These are phyloP conservation scores for Drosophila maculinotata DNA, from an alignment of 2,888 invertebrate genomes.

Conservation along the genomic window DNA sequence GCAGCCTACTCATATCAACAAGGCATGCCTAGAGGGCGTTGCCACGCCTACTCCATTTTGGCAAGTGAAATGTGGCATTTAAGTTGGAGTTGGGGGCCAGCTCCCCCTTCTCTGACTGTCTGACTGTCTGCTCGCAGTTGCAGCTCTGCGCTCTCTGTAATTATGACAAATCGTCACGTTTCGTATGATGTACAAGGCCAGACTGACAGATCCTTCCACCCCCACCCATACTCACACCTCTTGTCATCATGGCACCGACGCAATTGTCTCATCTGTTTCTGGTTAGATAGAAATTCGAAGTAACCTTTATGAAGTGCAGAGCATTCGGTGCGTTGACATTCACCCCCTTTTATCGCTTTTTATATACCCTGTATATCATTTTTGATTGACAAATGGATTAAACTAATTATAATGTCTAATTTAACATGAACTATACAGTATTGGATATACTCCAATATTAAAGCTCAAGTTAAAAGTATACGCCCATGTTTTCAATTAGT, in stretches of 20 bases:
- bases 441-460: too few relatives aligned
- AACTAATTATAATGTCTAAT: too few relatives aligned
- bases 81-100: conserved; percentile 7
- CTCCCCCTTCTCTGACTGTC: neutral
- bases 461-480: too few relatives aligned
- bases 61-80: conserved; percentile 21
- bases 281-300: conserved; percentile 64
- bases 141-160: conserved; percentile 48
- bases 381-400: too few relatives aligned
- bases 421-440: too few relatives aligned
- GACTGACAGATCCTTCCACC: conserved; percentile 27
- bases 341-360: conserved; percentile 32
- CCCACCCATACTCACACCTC: neutral
- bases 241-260: conserved; percentile 25
- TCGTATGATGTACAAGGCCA: conserved; percentile 63
- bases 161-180: conserved; percentile 77
- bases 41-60: conserved; percentile 20
- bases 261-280: conserved; percentile 34
- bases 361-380: conserved; percentile 29
- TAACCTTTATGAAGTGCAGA: conserved; percentile 78
- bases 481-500: too few relatives aligned
- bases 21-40: neutral
- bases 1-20: neutral
- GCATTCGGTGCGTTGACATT: conserved; percentile 43
- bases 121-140: conserved; percentile 6